Conservation (phyloP, 2,797 vertebrate genomes). For the Erithacus rubecula region DNA sequence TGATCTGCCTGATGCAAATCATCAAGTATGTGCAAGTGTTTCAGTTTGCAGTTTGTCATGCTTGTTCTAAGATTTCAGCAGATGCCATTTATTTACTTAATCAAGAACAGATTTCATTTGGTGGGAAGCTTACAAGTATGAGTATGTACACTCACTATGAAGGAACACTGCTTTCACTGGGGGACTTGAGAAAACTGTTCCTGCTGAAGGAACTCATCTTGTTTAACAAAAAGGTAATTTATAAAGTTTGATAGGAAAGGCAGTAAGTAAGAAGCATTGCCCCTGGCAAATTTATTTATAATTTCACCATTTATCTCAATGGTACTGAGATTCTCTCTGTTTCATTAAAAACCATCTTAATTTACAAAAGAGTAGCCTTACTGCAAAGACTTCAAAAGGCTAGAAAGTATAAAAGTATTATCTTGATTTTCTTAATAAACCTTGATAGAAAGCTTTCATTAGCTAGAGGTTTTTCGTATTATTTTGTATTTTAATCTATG, state of each 20-base stretch:
- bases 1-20: not conserved
- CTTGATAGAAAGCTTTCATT: slow-evolving; percentile 67
- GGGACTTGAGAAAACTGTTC: not conserved
- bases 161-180: not conserved
- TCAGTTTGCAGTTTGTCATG: not conserved
- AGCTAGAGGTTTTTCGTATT: not conserved
- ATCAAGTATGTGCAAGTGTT: not conserved
- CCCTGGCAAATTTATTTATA: not conserved
- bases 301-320: not conserved
- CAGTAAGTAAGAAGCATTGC: not conserved
- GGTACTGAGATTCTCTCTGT: not conserved
- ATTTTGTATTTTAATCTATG: slow-evolving; percentile 1
- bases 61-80: slow-evolving; percentile 26
- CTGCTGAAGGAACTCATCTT: not conserved
- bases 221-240: not conserved
- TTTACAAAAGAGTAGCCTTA: not conserved
- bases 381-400: not conserved
- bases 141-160: not conserved
- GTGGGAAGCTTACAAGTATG: slow-evolving; percentile 36
- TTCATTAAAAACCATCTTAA: not conserved
- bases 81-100: slow-evolving; percentile 44
- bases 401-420: slow-evolving; percentile 74
- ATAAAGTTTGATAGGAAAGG: not conserved
- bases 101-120: slow-evolving; percentile 20
- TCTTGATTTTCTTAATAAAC: slow-evolving; percentile 76